phyloP scores from a whole-genome alignment of 2,113 vertebrate genomes.

The Engystomops pustulosus region DNA sequence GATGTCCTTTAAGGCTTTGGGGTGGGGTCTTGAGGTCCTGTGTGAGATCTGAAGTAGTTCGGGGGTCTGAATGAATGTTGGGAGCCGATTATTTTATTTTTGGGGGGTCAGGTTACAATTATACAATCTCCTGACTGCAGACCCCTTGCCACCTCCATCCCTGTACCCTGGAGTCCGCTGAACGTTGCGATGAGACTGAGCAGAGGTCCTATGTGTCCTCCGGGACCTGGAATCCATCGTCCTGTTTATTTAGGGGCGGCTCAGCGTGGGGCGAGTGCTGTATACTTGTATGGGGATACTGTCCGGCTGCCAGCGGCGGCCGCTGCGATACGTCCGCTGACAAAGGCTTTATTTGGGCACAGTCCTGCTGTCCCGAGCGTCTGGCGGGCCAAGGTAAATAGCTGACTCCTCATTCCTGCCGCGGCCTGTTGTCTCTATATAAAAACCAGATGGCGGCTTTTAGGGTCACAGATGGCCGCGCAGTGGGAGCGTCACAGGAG shows the following conservation, averaged over 20 bases:
- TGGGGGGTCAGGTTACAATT: not conserved
- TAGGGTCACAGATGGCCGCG: not conserved
- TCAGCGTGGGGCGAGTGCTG: not conserved
- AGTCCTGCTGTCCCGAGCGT: not conserved
- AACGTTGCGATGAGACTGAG: not conserved
- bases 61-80: no score
- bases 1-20: no score
- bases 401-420: not conserved
- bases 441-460: constrained; percentile 23
- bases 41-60: no score
- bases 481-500: not conserved
- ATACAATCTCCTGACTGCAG: not conserved
- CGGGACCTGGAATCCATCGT: not conserved
- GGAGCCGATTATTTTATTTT: no score
- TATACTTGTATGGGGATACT: constrained; percentile 7
- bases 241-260: not conserved
- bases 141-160: no score
- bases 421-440: constrained; percentile 7
- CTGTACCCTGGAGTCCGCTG: no score
- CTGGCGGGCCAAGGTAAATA: constrained; percentile 38
- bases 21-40: no score
- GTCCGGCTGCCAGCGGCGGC: not conserved
- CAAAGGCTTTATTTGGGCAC: constrained; percentile 36
- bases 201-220: not conserved
- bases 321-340: constrained; percentile 32